Evolutionary conservation across 2,113 vertebrate genomes (phyloP).

Genomic region (Brachyhypopomus occidentalis): DNA sequence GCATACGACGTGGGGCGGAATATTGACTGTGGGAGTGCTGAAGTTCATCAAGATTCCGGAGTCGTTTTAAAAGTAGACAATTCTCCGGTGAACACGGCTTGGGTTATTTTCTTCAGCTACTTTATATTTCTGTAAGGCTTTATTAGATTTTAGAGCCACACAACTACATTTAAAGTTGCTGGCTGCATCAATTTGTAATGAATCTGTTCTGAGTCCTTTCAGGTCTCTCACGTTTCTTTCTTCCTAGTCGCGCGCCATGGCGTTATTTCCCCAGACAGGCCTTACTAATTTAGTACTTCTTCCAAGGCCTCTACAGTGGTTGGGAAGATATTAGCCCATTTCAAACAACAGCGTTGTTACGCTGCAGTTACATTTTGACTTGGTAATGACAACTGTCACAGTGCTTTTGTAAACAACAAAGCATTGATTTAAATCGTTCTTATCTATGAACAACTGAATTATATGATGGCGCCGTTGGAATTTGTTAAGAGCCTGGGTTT

Average conservation of each 20-base stretch:
- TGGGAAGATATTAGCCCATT: slow-evolving; percentile 9
- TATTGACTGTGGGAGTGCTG: slow-evolving; percentile 50
- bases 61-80: slow-evolving; percentile 44
- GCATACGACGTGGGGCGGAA: slow-evolving; percentile 37
- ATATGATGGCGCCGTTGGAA: too few species aligned
- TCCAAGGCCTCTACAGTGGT: neutral
- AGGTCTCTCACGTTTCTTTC: slow-evolving; percentile 28
- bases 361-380: neutral
- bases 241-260: neutral
- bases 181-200: slow-evolving; percentile 37
- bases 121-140: slow-evolving; percentile 24
- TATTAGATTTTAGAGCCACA: slow-evolving; percentile 34
- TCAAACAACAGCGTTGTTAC: neutral
- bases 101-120: neutral
- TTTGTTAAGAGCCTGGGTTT: neutral
- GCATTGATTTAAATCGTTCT: neutral
- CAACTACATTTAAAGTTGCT: slow-evolving; percentile 35
- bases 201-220: slow-evolving; percentile 30
- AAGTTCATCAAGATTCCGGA: slow-evolving; percentile 45
- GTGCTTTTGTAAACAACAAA: neutral
- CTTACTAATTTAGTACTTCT: slow-evolving; percentile 18
- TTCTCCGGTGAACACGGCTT: slow-evolving; percentile 27
- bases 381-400: neutral
- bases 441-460: neutral
- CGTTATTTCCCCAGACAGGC: slow-evolving; percentile 15